phyloP scores from a whole-genome alignment of 2,888 invertebrate species.

The Dermolepida albohirtum region DNA sequence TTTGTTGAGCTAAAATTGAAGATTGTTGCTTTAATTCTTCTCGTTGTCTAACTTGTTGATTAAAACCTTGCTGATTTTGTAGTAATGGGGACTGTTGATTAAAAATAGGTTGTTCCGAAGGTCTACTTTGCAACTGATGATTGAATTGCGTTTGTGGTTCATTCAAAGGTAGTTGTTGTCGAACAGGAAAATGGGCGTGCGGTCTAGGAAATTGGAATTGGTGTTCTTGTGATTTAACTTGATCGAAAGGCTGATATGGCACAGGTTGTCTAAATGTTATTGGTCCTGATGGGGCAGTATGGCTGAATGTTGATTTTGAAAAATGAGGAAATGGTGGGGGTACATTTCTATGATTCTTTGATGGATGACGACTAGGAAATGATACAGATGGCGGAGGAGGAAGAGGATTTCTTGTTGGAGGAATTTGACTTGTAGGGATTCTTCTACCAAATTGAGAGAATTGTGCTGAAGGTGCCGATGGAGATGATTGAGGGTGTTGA shows the following conservation, averaged over 20 bases:
- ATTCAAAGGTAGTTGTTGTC: conserved; percentile 56
- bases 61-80: conserved; percentile 48
- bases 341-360: background rate
- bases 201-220: conserved; percentile 64
- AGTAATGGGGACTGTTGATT: conserved; percentile 44
- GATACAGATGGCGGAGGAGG: conserved; percentile 26
- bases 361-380: conserved; percentile 36
- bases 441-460: conserved; percentile 44
- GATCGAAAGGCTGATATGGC: conserved; percentile 59
- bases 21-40: conserved; percentile 35
- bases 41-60: conserved; percentile 50
- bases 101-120: conserved; percentile 49
- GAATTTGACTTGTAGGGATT: conserved; percentile 41
- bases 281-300: conserved; percentile 42
- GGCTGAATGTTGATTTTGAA: conserved; percentile 34
- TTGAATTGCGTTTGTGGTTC: conserved; percentile 49
- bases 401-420: conserved; percentile 36
- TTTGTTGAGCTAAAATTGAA: conserved; percentile 11
- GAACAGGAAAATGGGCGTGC: conserved; percentile 65
- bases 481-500: conserved; percentile 58
- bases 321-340: conserved; percentile 20
- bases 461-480: conserved; percentile 56
- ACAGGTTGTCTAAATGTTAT: conserved; percentile 57
- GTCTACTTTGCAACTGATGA: conserved; percentile 58
- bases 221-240: conserved; percentile 50